phyloP scores from a whole-genome alignment of 2,888 invertebrate genomes.

The Ormyrus pomaceus region DNA sequence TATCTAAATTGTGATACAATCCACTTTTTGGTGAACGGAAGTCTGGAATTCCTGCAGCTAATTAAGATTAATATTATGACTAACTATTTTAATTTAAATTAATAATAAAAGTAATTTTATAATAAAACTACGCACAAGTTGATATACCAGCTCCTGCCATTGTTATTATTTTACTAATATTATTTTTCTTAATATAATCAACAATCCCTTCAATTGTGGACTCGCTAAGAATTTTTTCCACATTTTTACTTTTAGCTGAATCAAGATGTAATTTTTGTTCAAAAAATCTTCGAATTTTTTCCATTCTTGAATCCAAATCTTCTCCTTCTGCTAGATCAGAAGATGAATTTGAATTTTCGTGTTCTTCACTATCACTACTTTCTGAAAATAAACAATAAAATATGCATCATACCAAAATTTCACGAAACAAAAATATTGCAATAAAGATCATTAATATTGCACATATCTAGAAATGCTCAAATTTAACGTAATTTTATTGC shows the following conservation, averaged over 20 bases:
- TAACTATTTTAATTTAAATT: not conserved
- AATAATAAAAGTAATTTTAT: slow-evolving; percentile 20
- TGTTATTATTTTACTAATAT: slow-evolving; percentile 91
- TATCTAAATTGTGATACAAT: slow-evolving; percentile 92
- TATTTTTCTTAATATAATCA: slow-evolving; percentile 85
- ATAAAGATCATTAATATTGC: not conserved
- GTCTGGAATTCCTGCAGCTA: slow-evolving; percentile 97
- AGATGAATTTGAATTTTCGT: slow-evolving; percentile 55
- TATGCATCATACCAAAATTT: not conserved
- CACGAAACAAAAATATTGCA: not conserved
- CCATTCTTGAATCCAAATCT: slow-evolving; percentile 77
- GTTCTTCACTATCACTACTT: slow-evolving; percentile 16
- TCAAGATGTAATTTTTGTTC: slow-evolving; percentile 81
- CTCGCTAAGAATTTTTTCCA: slow-evolving; percentile 81
- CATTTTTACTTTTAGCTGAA: slow-evolving; percentile 68
- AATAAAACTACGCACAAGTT: slow-evolving; percentile 84
- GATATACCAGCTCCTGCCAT: slow-evolving; percentile 98
- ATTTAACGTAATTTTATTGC: not conserved
- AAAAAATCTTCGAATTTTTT: slow-evolving; percentile 81
- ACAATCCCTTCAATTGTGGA: slow-evolving; percentile 86
- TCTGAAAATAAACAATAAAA: slow-evolving; percentile 17
- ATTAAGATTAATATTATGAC: slow-evolving; percentile 61
- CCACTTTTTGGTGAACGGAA: slow-evolving; percentile 96
- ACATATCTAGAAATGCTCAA: not conserved
- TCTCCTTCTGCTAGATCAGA: slow-evolving; percentile 67